Base-by-base conservation (phyloP, 1,140 invertebrate genomes). In the Lepidotrigona ventralis region DNA sequence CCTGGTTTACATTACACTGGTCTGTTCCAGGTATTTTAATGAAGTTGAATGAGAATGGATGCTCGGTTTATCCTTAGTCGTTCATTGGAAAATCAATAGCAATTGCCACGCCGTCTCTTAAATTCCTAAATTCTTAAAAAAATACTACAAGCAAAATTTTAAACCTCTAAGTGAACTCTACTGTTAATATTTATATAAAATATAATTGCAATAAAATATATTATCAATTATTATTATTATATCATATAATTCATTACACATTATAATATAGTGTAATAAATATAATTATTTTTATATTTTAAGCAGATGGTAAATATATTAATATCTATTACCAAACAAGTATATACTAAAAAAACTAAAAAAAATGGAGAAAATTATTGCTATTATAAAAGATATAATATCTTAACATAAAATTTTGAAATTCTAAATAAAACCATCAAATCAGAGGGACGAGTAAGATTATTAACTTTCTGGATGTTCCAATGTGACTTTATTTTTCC, bases 1-100 rank as follows among this genome's bases (percentile, higher is more conserved):
- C 69, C 19, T 23, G 63, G 33, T 75, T 77, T 63, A 19, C 64
- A n/a, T 86, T 80, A 76, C 33, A 26, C 56, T 39, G 23, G 39
- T 21, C 26, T 33, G 26, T 71, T 84, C 81, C 17, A 69, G 8
- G 68, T 84, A 81, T 80, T 33, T 79, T 56, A 81, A 73, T 26
- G 11, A n/a, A 77, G 1, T 3, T 14, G 14, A 72, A 53, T 26
- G 53, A 69, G 26, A 46, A 72, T 72, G 68, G 12, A 4, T 46
- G 21, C 21, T 19, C 33, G 53, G 19, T 64, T 77, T 51, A 29
- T 46, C n/a, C 53, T 51, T 21, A 17, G 12, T 82, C 26, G 11
- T 8, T n/a, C 68, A 26, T 21, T n/a, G 77, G 15, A 33, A 84
- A 84, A 79, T 84, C 71, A 58, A 73, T 68, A 46, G 15, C 51